Base-by-base conservation (phyloP, 2,888 invertebrate genomes). In the Proisotoma minuta region DNA sequence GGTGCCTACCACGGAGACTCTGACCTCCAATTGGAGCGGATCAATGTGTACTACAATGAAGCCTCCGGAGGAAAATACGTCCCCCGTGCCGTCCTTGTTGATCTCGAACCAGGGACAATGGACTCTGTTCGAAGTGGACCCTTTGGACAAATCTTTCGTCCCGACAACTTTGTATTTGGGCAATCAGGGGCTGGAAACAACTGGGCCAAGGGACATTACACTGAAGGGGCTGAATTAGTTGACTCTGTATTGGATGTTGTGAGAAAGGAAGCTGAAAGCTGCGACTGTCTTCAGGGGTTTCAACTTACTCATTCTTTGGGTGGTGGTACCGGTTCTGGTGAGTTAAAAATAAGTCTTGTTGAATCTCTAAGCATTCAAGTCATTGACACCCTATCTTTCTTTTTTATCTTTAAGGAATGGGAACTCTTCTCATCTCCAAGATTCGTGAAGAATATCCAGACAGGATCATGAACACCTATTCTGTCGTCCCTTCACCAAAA, bases 401-500 rank as follows among this genome's bases (percentile, higher is more conserved):
- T n/a, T n/a, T n/a, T n/a, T n/a, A 34, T 34, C 8, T 15, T 10
- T 10, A 10, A 34, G 34, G 96, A 70, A 89, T 96, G 89, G 96
- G 95, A 74, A 96, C 96, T 65, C 83, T 96, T 64, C 84, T 96
- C 72, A 96, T 96, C 77, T 92, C 92, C 73, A 96, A 96, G 81
- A 95, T 96, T 80, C 86, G 95, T 75, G 95, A 96, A 81, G 96
- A 96, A 82, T 96, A 95, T 78, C 96, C 96, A 74, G 96, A 96
- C 83, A 88, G 96, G 82, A 96, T 96, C 75, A 96, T 96, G 95
- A 92, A 91, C 84, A 95, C 94, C 77, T 95, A 92, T 82, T 93
- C 92, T 66, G 94, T 96, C 59, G 80, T 94, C 84, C 78, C 93
- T 23, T 91, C 67, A 76, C 80, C 59, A 77, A 56, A 83, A 52